phyloP scores from a whole-genome alignment of 2,113 vertebrate species.

The Nesoenas mayeri region DNA sequence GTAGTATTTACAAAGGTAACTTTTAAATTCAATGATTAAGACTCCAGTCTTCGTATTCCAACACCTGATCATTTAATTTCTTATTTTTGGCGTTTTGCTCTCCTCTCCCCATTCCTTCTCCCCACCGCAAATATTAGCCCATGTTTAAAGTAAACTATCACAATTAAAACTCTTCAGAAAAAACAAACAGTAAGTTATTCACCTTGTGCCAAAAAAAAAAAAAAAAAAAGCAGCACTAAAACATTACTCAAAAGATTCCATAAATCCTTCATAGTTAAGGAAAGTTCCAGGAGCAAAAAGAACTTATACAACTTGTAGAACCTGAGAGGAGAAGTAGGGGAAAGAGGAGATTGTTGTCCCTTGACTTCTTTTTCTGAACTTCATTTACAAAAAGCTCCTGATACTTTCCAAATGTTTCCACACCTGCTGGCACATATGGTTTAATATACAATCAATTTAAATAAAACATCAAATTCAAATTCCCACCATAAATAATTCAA shows the following conservation, averaged over 20 bases:
- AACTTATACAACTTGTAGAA: background rate
- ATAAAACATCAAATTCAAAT: slow-evolving; percentile 62
- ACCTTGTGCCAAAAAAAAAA: slow-evolving; percentile 15
- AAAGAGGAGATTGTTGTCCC: background rate
- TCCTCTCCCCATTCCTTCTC: slow-evolving; percentile 33
- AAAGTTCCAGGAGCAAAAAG: slow-evolving; percentile 42
- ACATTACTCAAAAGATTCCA: slow-evolving; percentile 37
- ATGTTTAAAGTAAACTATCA: slow-evolving; percentile 27
- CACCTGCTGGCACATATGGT: slow-evolving; percentile 60
- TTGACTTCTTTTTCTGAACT: background rate
- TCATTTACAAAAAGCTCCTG: slow-evolving; percentile 56
- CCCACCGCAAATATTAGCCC: background rate
- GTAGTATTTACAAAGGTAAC: slow-evolving; percentile 75
- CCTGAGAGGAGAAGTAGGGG: background rate
- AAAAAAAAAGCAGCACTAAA: slow-evolving; percentile 20
- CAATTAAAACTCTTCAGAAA: slow-evolving; percentile 38
- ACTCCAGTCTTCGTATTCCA: slow-evolving; percentile 56
- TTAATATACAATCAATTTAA: slow-evolving; percentile 56
- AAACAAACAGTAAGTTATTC: slow-evolving; percentile 22
- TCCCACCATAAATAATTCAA: slow-evolving; percentile 34
- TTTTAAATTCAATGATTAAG: slow-evolving; percentile 53
- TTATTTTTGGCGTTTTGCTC: slow-evolving; percentile 32
- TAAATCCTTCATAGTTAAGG: slow-evolving; percentile 60
- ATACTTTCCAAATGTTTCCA: slow-evolving; percentile 39
- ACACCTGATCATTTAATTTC: slow-evolving; percentile 31